phyloP scores from a whole-genome alignment of 2,113 vertebrate genomes.

The Nansenia antarctica region DNA sequence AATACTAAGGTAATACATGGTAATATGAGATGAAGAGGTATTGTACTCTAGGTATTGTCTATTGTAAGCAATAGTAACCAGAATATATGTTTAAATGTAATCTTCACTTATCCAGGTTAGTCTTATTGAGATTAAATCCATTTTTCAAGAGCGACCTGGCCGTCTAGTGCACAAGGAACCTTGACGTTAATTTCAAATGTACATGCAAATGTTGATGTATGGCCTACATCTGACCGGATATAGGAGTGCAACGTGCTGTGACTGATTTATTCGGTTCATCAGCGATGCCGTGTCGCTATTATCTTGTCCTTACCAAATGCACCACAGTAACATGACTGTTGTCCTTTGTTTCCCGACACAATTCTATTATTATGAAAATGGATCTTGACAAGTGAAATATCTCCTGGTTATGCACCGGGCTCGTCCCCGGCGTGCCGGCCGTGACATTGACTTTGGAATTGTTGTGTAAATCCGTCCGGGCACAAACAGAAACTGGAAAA shows the following conservation, averaged over 20 bases:
- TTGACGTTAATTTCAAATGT: conserved; percentile 1
- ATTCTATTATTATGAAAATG: conserved; percentile 49
- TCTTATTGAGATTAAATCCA: no score
- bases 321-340: conserved; percentile 13
- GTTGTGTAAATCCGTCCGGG: conserved; percentile 49
- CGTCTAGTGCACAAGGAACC: background rate
- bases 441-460: conserved; percentile 41
- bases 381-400: conserved; percentile 50
- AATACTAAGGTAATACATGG: background rate
- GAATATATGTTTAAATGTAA: background rate
- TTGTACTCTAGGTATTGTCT: no score
- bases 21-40: no score
- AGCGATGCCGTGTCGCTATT: conserved; percentile 11
- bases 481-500: conserved; percentile 27
- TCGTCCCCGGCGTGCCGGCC: conserved; percentile 25
- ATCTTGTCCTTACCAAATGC: conserved; percentile 16
- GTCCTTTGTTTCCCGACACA: conserved; percentile 28
- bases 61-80: no score
- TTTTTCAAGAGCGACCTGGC: background rate
- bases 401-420: conserved; percentile 37
- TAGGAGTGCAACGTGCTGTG: background rate
- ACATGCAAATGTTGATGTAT: conserved; percentile 6
- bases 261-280: conserved; percentile 24
- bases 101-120: background rate
- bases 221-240: background rate